Percentiles rank a stretch among this genome's conserved stretches.
These are phyloP conservation scores for Malurus melanocephalus DNA, from an alignment of 2,113 vertebrate genomes.

Conservation along the genomic window DNA sequence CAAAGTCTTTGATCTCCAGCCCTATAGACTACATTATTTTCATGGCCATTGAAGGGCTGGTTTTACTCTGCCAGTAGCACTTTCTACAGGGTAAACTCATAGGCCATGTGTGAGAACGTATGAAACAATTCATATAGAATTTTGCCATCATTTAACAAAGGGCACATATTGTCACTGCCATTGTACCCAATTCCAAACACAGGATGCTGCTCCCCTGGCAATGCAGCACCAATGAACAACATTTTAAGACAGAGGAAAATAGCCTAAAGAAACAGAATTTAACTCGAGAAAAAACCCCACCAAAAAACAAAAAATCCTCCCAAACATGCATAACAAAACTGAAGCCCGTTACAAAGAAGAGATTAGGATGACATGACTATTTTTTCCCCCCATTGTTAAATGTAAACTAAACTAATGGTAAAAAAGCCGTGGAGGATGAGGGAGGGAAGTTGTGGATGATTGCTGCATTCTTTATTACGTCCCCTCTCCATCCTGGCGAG, in stretches of 20 bases:
- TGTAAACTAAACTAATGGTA: conserved; percentile 38
- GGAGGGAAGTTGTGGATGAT: not conserved
- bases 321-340: not conserved
- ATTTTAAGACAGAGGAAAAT: not conserved
- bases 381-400: conserved; percentile 48
- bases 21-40: not conserved
- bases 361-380: conserved; percentile 10
- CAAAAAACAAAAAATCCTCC: not conserved
- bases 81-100: not conserved
- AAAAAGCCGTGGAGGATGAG: not conserved
- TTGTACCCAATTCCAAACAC: conserved; percentile 36
- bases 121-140: not conserved
- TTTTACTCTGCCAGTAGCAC: not conserved
- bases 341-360: conserved; percentile 18
- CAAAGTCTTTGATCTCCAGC: not conserved
- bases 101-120: not conserved
- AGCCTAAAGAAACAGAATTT: not conserved
- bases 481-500: not conserved
- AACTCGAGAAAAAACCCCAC: accelerated
- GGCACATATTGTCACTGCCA: not conserved
- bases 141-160: not conserved
- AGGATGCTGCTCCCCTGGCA: conserved; percentile 1
- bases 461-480: conserved; percentile 14
- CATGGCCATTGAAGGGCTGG: not conserved
- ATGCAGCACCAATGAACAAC: not conserved